These are phyloP conservation scores for Nansenia antarctica DNA, from an alignment of 2,113 vertebrate genomes.

Conservation along the genomic window DNA sequence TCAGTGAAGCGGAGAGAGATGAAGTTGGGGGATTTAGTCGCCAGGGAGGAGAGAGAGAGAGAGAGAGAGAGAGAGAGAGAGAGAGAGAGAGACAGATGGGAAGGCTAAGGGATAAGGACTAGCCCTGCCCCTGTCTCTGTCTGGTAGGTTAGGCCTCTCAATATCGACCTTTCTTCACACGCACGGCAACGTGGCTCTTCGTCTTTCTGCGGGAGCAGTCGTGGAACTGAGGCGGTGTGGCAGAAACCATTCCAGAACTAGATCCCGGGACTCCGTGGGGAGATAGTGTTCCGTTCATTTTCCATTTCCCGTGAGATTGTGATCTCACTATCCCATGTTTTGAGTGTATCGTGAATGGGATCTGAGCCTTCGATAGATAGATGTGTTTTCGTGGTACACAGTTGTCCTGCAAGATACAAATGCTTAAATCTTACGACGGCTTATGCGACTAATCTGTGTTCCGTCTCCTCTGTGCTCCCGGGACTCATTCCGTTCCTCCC, in stretches of 20 bases:
- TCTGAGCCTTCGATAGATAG: not conserved
- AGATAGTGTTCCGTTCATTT: not conserved
- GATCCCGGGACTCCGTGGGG: too few species aligned
- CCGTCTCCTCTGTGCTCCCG: not conserved
- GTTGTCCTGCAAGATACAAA: constrained; percentile 20
- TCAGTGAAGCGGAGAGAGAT: constrained; percentile 36
- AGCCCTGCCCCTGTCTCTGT: not conserved
- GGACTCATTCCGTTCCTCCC: constrained; percentile 22
- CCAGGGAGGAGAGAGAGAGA: constrained; percentile 38
- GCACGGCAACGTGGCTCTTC: too few species aligned
- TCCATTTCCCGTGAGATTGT: not conserved
- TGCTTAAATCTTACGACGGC: constrained; percentile 25
- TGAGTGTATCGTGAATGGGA: not conserved
- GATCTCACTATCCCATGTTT: not conserved
- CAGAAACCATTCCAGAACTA: not conserved
- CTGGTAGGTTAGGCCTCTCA: not conserved
- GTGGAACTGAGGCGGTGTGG: not conserved
- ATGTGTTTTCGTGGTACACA: not conserved
- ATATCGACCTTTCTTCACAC: not conserved
- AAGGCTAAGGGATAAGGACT: constrained; percentile 19
- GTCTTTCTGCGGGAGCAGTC: too few species aligned
- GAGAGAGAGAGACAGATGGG: constrained; percentile 46
- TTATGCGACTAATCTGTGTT: constrained; percentile 34
- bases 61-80: constrained; percentile 6
- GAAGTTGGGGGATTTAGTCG: constrained; percentile 52